Evolutionary conservation across 2,797 vertebrate species (phyloP).

Genomic region (Salarias fasciatus): DNA sequence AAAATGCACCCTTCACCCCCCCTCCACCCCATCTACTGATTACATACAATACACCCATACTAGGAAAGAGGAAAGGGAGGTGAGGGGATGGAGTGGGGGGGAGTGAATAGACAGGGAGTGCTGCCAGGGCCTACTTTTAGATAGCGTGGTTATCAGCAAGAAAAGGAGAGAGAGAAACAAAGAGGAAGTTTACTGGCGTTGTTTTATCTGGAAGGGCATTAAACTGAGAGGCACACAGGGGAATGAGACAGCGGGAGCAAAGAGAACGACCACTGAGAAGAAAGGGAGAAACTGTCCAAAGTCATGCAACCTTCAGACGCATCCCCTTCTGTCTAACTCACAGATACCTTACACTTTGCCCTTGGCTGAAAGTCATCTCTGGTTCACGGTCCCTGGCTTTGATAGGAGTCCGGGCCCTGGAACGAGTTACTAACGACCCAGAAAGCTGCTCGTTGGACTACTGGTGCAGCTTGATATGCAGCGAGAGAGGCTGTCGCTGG

Average conservation of each 20-base stretch:
- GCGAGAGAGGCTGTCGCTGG: constrained; percentile 47
- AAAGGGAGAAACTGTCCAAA: constrained; percentile 62
- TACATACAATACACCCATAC: constrained; percentile 66
- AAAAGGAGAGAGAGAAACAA: constrained; percentile 63
- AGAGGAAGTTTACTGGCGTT: constrained; percentile 71
- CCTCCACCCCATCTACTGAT: constrained; percentile 56
- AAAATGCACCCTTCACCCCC: background rate
- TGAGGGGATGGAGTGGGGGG: constrained; percentile 7
- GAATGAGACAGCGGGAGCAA: constrained; percentile 44
- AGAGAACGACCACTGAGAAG: constrained; percentile 56
- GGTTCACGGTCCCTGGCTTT: constrained; percentile 68
- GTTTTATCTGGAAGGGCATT: constrained; percentile 75
- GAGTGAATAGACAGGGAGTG: constrained; percentile 49
- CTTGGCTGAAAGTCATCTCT: constrained; percentile 70
- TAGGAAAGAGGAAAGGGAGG: constrained; percentile 33
- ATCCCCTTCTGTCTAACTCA: constrained; percentile 33
- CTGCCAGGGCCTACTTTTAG: constrained; percentile 72
- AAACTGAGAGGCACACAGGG: constrained; percentile 68
- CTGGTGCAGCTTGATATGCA: constrained; percentile 59
- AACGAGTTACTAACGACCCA: constrained; percentile 67
- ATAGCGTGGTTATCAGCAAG: constrained; percentile 76
- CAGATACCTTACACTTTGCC: constrained; percentile 39
- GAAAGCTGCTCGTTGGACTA: constrained; percentile 50
- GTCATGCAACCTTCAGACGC: constrained; percentile 56
- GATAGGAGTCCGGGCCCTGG: constrained; percentile 59